phyloP scores from a whole-genome alignment of 2,888 invertebrate species.

The Pseudococcus viburni region DNA sequence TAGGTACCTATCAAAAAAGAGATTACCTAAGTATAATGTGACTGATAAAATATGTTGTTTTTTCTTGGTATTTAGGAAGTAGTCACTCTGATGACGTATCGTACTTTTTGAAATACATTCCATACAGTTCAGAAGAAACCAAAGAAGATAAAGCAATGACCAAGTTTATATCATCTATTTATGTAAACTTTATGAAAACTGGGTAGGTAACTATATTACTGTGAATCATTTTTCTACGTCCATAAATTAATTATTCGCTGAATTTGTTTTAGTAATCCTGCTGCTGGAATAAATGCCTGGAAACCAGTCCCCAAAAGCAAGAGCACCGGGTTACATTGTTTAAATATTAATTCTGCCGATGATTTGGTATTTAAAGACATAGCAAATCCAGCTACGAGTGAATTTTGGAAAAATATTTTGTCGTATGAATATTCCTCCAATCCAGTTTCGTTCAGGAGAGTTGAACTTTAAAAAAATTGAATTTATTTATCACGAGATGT shows the following conservation, averaged over 20 bases:
- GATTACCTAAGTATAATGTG: not conserved
- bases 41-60: not conserved
- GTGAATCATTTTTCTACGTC: not conserved
- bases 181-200: conserved; percentile 50
- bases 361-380: not conserved
- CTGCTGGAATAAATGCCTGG: not conserved
- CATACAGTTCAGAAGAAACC: conserved; percentile 71
- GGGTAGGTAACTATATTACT: conserved; percentile 8
- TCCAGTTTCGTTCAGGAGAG: not conserved
- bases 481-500: not conserved
- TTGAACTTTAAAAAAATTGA: not conserved
- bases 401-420: conserved; percentile 26
- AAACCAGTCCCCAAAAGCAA: conserved; percentile 24
- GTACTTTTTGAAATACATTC: conserved; percentile 70
- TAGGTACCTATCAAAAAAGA: not conserved
- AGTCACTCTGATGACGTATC: conserved; percentile 69
- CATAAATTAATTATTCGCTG: not conserved
- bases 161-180: not conserved
- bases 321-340: not conserved
- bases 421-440: not conserved
- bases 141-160: conserved; percentile 71
- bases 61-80: conserved; percentile 68
- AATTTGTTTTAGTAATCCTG: conserved; percentile 2
- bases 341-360: conserved; percentile 21
- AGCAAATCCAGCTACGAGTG: not conserved